A percentile compares a stretch with the other conserved stretches of the same genome.
Evolutionary conservation across 2,888 invertebrate genomes (phyloP).

Genomic region (Drosophila mulleri): DNA sequence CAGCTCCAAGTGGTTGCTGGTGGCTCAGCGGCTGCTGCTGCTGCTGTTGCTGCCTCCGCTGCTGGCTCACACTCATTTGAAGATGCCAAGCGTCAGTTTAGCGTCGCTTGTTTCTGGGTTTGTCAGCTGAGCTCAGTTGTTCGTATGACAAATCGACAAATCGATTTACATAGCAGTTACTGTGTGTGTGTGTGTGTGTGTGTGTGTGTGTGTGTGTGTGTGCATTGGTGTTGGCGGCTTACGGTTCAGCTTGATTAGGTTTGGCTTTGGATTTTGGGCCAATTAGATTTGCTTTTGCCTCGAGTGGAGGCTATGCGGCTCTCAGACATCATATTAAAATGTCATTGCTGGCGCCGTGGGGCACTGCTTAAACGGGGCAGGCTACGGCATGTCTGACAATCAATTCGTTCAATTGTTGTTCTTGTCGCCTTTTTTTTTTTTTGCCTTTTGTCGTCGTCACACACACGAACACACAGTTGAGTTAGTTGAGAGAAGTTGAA

Average conservation of each 20-base stretch:
- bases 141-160: slow-evolving; percentile 76
- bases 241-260: slow-evolving; percentile 63
- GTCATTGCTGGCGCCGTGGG: slow-evolving; percentile 45
- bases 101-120: slow-evolving; percentile 35
- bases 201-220: not conserved
- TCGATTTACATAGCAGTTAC: slow-evolving; percentile 70
- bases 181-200: not conserved
- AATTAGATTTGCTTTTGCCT: slow-evolving; percentile 59
- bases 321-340: slow-evolving; percentile 49
- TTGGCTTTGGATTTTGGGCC: slow-evolving; percentile 54
- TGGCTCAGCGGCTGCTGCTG: slow-evolving; percentile 8
- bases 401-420: slow-evolving; percentile 4
- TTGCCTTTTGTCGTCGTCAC: not conserved
- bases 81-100: slow-evolving; percentile 58
- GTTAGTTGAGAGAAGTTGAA: not conserved
- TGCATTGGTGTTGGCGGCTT: slow-evolving; percentile 12
- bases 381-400: slow-evolving; percentile 8
- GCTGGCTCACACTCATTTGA: slow-evolving; percentile 66
- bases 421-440: not conserved
- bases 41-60: no score
- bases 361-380: slow-evolving; percentile 15
- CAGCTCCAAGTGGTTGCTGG: slow-evolving; percentile 15
- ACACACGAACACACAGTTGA: not conserved
- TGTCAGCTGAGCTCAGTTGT: slow-evolving; percentile 23
- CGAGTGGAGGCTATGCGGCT: slow-evolving; percentile 1